Base-by-base conservation (phyloP, 2,888 invertebrate genomes). In the Augiades crinisus region DNA sequence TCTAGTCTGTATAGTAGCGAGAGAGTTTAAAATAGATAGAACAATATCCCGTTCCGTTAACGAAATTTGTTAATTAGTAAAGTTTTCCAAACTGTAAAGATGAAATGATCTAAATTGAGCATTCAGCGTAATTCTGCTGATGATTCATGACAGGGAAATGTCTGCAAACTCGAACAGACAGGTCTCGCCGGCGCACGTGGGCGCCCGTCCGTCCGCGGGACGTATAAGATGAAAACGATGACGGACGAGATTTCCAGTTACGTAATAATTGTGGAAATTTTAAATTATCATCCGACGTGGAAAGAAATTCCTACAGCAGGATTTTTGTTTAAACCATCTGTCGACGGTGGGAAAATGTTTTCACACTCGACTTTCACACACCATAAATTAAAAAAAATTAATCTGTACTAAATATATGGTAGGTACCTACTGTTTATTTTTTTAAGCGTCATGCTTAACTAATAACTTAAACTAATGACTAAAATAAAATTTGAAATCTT, bases 81-180 rank as follows among this genome's bases (percentile, higher is more conserved):
- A 8, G 12, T 13, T 8, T 10, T 27, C 4, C 5, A 36, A 3
- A 13, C 7, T 17, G 10, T 5, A 21, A 14, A 24, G 21, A 47
- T 17, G 43, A 27, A 36, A 21, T 36, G 16, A 30, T 22, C 10
- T 27, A 50, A 41, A 50, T 50, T n/a, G 24, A 24, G 24, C 40
- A 7, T 40, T 24, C 12, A 36, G 13, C 3, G 7, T 50, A 36
- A 17, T 49, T 33, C 16, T 12, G 14, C 8, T 14, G 8, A 19
- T 45, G 44, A 47, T 47, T 47, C 47, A 47, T 24, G 21, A 38
- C 37, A n/a, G 17, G 38, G 19, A 47, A 38, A 31, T 37, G 38
- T 47, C 31, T 31, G 30, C 31, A 8, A 31, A 31, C 33, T 21
- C 46, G 27, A 19, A 31, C 31, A 47, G 47, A 31, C 46, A 30